A percentile compares a stretch with the other conserved stretches of the same genome.
phyloP scores from a whole-genome alignment of 1,140 invertebrate species.

The Oryctes rhinoceros region DNA sequence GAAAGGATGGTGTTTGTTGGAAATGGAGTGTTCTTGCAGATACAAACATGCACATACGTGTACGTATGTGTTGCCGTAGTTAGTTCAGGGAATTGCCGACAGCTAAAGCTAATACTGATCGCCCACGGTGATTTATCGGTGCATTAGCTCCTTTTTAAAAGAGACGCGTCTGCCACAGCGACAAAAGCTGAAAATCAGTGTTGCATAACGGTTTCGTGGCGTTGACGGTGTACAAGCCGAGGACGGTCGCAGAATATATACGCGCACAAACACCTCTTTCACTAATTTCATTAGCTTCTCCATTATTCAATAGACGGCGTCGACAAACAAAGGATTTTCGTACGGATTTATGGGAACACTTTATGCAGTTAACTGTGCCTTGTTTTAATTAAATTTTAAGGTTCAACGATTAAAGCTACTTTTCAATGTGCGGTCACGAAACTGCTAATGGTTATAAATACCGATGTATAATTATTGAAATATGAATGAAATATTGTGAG shows the following conservation, averaged over 20 bases:
- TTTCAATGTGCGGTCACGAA: not conserved
- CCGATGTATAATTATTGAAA: no score
- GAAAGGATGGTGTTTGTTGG: no score
- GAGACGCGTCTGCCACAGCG: slow-evolving; percentile 8
- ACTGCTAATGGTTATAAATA: no score
- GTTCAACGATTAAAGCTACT: not conserved
- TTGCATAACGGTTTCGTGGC: not conserved
- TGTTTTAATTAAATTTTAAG: slow-evolving; percentile 32
- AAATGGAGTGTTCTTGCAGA: no score
- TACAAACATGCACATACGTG: not conserved
- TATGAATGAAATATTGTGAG: no score
- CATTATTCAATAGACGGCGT: slow-evolving; percentile 5
- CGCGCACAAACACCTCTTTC: slow-evolving; percentile 4
- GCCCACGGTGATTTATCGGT: slow-evolving; percentile 47
- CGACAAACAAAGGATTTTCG: slow-evolving; percentile 20
- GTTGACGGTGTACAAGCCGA: not conserved
- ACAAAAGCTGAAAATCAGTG: slow-evolving; percentile 13
- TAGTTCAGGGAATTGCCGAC: not conserved
- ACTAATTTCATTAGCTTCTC: slow-evolving; percentile 30
- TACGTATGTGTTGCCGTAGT: not conserved
- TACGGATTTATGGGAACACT: slow-evolving; percentile 2
- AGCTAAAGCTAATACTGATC: not conserved
- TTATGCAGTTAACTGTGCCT: slow-evolving; percentile 15
- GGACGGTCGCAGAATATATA: not conserved
- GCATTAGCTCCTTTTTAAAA: slow-evolving; percentile 48